Evolutionary conservation across 2,113 vertebrate genomes (phyloP).

Genomic region (Leucopsar rothschildi): DNA sequence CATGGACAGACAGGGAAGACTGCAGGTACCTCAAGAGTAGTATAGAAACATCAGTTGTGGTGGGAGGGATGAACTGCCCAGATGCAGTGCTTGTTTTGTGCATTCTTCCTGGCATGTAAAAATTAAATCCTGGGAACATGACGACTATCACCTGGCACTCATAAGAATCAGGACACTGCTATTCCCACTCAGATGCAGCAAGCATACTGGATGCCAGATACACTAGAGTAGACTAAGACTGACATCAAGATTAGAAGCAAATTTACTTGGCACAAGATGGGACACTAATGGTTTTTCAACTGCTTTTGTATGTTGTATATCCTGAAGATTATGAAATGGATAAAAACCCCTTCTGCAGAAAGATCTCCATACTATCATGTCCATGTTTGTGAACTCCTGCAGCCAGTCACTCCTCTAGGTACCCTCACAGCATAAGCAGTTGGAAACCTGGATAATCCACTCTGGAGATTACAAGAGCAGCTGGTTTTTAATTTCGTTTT

Average conservation of each 20-base stretch:
- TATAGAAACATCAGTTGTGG: background rate
- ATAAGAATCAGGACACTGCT: background rate
- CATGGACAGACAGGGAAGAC: background rate
- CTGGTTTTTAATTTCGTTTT: background rate
- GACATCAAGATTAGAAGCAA: background rate
- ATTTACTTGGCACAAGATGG: background rate
- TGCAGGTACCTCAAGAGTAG: background rate
- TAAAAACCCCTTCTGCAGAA: background rate
- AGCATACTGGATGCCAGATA: background rate
- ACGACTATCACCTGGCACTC: background rate
- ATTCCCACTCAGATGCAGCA: background rate
- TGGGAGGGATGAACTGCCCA: background rate
- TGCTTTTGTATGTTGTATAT: background rate
- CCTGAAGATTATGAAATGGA: background rate
- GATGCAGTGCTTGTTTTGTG: background rate
- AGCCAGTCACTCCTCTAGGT: background rate
- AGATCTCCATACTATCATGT: background rate
- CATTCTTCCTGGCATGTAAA: background rate
- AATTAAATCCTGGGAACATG: background rate
- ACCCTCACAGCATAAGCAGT: background rate
- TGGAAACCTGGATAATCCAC: background rate
- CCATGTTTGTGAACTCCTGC: background rate
- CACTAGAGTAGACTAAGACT: background rate
- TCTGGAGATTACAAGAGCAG: background rate
- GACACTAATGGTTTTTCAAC: background rate